Base-by-base conservation (phyloP, 2,113 vertebrate species). In the Sturnus vulgaris region DNA sequence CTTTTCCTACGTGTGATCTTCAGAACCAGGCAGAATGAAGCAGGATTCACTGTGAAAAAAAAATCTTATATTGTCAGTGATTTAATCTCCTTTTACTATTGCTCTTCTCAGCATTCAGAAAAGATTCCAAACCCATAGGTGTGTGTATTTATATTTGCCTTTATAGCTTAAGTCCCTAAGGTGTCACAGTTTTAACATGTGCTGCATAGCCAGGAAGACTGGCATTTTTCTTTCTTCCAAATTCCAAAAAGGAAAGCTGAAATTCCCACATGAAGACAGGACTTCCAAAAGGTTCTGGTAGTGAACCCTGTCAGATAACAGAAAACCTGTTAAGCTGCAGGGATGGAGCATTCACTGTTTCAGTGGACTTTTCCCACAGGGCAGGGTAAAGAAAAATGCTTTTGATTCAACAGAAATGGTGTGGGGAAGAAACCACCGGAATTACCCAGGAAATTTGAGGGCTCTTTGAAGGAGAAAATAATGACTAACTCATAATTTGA, bases 1-100 rank as follows among this genome's bases (percentile, higher is more conserved):
- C 30, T 91, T 85, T 75, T 46, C 24, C 61, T 25, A 4, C 0
- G 0, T 44, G 72, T 12, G 10, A 1, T 60, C 57, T 57, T 52
- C 3, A 3, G 56, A 75, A 30, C 15, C 39, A 49, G 30, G 65
- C 60, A 47, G 33, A 15, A 15, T 22, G 23, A 52, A 75, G 25
- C 35, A 57, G 44, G 44, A 57, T 42, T 52, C 47, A 44, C 13
- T 7, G 15, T 50, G 39, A 42, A 46, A 61, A 46, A 61, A 78
- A 70, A 65, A 73, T 60, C 44, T 49, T 20, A 15, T 0, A 4
- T 44, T 60, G 24, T 37, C 40, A 55, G 30, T 57, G 65, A 64
- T 60, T 77, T 37, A 2, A 46, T 17, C 37, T 19, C 20, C 35
- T 70, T 53, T 37, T 37, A 27, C 53, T 57, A 12, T 11, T 60